phyloP scores from a whole-genome alignment of 2,888 invertebrate genomes.

The Apomyelois bistriatella region DNA sequence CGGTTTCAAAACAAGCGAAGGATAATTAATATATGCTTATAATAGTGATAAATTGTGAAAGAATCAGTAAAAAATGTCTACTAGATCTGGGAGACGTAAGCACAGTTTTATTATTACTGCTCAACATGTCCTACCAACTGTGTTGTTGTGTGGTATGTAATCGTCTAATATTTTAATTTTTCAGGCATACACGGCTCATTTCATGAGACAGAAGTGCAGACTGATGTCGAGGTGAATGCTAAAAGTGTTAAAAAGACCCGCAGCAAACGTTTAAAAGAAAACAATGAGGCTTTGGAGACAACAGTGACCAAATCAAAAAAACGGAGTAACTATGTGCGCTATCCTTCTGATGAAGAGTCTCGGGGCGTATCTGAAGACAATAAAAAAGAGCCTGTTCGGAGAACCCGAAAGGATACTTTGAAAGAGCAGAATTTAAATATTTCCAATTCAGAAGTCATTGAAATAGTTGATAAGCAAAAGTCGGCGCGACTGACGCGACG shows the following conservation, averaged over 20 bases:
- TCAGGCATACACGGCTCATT: conserved; percentile 54
- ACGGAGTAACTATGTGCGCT: conserved; percentile 55
- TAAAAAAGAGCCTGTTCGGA: conserved; percentile 25
- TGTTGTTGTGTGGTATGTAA: background rate
- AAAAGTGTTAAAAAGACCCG: conserved; percentile 51
- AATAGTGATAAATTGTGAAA: conserved; percentile 8
- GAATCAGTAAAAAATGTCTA: conserved; percentile 47
- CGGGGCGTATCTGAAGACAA: conserved; percentile 16
- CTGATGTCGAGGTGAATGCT: conserved; percentile 24
- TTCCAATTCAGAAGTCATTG: conserved; percentile 21
- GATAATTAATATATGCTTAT: background rate
- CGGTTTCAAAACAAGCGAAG: conserved; percentile 27
- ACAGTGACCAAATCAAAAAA: conserved; percentile 38
- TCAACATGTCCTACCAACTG: background rate
- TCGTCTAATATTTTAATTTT: conserved; percentile 24
- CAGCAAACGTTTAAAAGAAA: conserved; percentile 45
- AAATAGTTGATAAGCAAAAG: conserved; percentile 26
- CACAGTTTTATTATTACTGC: conserved; percentile 17
- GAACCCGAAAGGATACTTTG: conserved; percentile 39
- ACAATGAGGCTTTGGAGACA: conserved; percentile 28
- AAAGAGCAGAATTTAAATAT: conserved; percentile 40
- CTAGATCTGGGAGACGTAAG: conserved; percentile 70
- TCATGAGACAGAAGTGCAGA: conserved; percentile 28
- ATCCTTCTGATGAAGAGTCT: conserved; percentile 49
- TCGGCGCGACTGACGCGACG: conserved; percentile 38